phyloP scores from a whole-genome alignment of 2,113 vertebrate species.

The Nipponia nippon region DNA sequence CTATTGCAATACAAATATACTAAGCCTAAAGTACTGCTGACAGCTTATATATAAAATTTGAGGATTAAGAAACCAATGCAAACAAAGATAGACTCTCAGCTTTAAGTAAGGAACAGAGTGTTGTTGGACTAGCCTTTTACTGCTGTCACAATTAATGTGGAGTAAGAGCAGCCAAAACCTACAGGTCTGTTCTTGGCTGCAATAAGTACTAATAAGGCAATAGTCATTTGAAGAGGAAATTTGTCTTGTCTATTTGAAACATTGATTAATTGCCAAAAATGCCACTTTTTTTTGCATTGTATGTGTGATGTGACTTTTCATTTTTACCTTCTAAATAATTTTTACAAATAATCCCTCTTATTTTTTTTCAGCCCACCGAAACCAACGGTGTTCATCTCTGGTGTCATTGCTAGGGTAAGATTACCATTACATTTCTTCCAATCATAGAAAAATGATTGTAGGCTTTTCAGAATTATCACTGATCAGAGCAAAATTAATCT shows the following conservation, averaged over 20 bases:
- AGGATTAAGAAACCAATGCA: background rate
- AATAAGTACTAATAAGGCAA: background rate
- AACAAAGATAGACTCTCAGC: background rate
- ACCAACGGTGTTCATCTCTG: constrained; percentile 88
- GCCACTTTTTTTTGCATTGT: background rate
- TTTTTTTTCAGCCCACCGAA: constrained; percentile 85
- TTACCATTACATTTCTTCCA: background rate
- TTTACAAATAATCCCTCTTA: background rate
- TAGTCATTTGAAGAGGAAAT: background rate
- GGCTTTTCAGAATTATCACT: background rate
- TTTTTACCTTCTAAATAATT: background rate
- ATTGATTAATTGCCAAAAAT: background rate
- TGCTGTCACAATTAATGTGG: background rate
- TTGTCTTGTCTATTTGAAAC: background rate
- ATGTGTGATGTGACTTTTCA: background rate
- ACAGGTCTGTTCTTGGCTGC: background rate
- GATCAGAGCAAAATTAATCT: background rate
- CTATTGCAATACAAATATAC: background rate
- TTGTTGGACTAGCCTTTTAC: background rate
- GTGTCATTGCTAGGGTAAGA: constrained; percentile 94
- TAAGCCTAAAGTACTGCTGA: background rate
- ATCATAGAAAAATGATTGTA: background rate
- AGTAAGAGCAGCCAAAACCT: background rate
- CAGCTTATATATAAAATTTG: background rate
- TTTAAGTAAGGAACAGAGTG: background rate